Evolutionary conservation across 2,888 invertebrate genomes (phyloP).

Genomic region (Clunio marinus): DNA sequence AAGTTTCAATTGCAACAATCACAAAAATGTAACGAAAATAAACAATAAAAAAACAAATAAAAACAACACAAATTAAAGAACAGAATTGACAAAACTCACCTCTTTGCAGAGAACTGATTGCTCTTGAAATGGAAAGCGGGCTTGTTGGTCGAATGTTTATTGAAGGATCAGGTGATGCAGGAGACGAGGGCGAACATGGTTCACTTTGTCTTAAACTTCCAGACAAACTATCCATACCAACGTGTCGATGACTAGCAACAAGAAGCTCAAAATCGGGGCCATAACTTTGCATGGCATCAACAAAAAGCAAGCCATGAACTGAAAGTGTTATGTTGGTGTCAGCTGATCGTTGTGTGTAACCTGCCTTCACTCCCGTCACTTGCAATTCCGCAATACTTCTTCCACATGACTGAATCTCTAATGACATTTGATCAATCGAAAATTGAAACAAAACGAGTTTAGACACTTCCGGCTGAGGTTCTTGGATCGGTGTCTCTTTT

Average conservation of each 20-base stretch:
- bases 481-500: constrained; percentile 24
- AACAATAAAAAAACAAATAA: constrained; percentile 4
- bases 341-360: constrained; percentile 66
- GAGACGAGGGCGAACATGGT: constrained; percentile 82
- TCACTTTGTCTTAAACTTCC: constrained; percentile 90
- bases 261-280: constrained; percentile 93
- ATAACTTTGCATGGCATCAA: constrained; percentile 92
- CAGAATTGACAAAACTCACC: too few species aligned
- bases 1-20: too few species aligned
- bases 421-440: constrained; percentile 78
- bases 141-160: constrained; percentile 52
- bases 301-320: constrained; percentile 86
- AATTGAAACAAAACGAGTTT: constrained; percentile 78
- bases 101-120: constrained; percentile 53
- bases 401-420: constrained; percentile 81
- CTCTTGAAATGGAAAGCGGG: constrained; percentile 57
- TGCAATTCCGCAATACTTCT: constrained; percentile 90
- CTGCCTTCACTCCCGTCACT: constrained; percentile 79
- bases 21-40: constrained; percentile 30
- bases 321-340: constrained; percentile 77
- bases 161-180: constrained; percentile 64
- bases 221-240: constrained; percentile 90
- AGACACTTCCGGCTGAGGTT: constrained; percentile 45
- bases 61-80: too few species aligned
- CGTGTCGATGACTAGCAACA: constrained; percentile 90